Base-by-base conservation (phyloP, 2,888 invertebrate genomes). In the Ephialtes manifestator region DNA sequence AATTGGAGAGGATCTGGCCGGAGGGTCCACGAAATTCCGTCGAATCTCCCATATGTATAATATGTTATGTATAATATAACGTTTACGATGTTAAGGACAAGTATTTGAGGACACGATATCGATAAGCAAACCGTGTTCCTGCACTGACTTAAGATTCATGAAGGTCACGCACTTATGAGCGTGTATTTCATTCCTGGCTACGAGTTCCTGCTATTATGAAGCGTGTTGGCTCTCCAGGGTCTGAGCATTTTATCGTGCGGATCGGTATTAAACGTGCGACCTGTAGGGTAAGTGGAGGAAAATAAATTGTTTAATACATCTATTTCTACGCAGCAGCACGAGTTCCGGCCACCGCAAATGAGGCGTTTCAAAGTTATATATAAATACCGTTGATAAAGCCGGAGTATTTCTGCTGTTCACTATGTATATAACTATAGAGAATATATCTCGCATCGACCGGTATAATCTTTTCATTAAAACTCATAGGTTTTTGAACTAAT, bases 401-500 rank as follows among this genome's bases (percentile, higher is more conserved):
- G 46, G 2, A 46, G 46, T 11, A 46, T 4, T 39, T 39, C 35
- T 39, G 35, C 7, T 1, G 35, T 8, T 39, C 35, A 39, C 8
- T 39, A 39, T 46, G 18, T 20, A 53, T 5, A 39, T 8, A 39
- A 1, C 35, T 8, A 39, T 8, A 5, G 4, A 39, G 1, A 53
- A 53, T 20, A 53, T 2, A 20, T 2, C 53, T 53, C 18, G 20
- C n/a, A 53, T 20, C 4, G n/a, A 20, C 11, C n/a, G 5, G 18
- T 63, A n/a, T 31, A n/a, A 35, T 63, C 31, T 63, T 63, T 31
- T 35, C n/a, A 63, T 63, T 35, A 35, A 3, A 18, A n/a, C 60
- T 31, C n/a, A 1, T 7, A 39, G 15, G 24, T 24, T 35, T 24
- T 24, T 39, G 20, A 3, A 72, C 31, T 72, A 43, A 72, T 72